phyloP scores from a whole-genome alignment of 2,888 invertebrate species.

The Drosophila meridiana region DNA sequence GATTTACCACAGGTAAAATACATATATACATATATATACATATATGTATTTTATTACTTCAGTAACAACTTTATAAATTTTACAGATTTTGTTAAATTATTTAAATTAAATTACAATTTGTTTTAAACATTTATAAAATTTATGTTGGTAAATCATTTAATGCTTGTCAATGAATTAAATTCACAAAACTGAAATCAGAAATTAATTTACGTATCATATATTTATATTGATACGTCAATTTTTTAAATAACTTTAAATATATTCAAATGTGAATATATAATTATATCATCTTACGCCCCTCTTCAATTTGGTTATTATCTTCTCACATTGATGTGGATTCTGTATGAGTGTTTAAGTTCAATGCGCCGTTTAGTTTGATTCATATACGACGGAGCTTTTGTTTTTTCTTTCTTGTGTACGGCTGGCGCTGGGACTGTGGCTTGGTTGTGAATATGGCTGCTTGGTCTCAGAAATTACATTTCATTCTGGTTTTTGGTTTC shows the following conservation, averaged over 20 bases:
- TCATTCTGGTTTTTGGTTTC: slow-evolving; percentile 83
- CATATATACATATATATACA: not conserved
- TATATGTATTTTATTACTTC: not conserved
- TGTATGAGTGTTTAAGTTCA: slow-evolving; percentile 36
- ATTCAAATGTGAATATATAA: slow-evolving; percentile 5
- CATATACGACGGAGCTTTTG: slow-evolving; percentile 7
- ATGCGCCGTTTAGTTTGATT: slow-evolving; percentile 35
- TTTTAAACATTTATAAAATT: not conserved
- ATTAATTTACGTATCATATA: not conserved
- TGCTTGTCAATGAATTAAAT: not conserved
- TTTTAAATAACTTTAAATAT: not conserved
- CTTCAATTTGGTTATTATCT: slow-evolving; percentile 14
- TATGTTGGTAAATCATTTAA: not conserved
- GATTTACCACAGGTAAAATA: not conserved
- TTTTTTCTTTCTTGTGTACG: not conserved
- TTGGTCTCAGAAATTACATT: slow-evolving; percentile 72
- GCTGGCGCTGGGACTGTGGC: not conserved
- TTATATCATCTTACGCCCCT: slow-evolving; percentile 9
- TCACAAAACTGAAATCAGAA: too few species aligned
- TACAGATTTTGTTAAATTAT: not conserved
- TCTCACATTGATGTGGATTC: slow-evolving; percentile 11
- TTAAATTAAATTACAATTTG: too few species aligned
- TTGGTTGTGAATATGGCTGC: slow-evolving; percentile 33
- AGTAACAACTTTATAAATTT: not conserved
- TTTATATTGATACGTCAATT: not conserved